Base-by-base conservation (phyloP, 2,888 invertebrate species). In the Drosophila mayaguana region DNA sequence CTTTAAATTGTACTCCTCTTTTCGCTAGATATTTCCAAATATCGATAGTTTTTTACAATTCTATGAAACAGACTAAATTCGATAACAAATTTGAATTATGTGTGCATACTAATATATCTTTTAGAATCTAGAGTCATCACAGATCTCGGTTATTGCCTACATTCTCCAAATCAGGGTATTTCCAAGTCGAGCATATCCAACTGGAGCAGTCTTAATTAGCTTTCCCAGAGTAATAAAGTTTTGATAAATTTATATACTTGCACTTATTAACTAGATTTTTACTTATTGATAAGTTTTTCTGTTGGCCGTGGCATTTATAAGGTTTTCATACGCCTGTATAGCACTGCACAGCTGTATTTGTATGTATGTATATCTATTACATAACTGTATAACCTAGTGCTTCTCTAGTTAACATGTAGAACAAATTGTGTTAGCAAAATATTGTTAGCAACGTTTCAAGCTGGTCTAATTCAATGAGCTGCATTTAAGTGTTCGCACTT, bases 401-500 rank as follows among this genome's bases (percentile, higher is more conserved):
- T 60, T 48, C 50, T 9, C 18, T 18, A 53, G 51, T 22, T 40
- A 16, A 45, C 32, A 51, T 42, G n/a, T 9, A 22, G 16, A 12
- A 18, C 7, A 25, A 28, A 9, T 32, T 16, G 5, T 9, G 18
- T 12, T 43, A 2, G 12, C 20, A 42, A 28, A 20, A 32, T 45
- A 38, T 51, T 51, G 67, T 59, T 66, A 67, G 51, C 20, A 45
- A 45, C 42, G 38, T 51, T 57, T 11, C 34, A 34, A 22, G 18
- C 38, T 2, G 51, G 4, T 18, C n/a, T 45, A 70, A 70, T 74
- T 46, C 50, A 61, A 56, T 57, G 48, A 45, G 43, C n/a, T 53
- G 53, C 56, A 43, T 62, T 62, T 46, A 32, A 62, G 28, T 38
- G 56, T 75, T 75, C 65, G 65, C 74, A 75, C 71, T 73, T 63